phyloP scores from a whole-genome alignment of 2,797 vertebrate genomes.

The Sebastes itinus region DNA sequence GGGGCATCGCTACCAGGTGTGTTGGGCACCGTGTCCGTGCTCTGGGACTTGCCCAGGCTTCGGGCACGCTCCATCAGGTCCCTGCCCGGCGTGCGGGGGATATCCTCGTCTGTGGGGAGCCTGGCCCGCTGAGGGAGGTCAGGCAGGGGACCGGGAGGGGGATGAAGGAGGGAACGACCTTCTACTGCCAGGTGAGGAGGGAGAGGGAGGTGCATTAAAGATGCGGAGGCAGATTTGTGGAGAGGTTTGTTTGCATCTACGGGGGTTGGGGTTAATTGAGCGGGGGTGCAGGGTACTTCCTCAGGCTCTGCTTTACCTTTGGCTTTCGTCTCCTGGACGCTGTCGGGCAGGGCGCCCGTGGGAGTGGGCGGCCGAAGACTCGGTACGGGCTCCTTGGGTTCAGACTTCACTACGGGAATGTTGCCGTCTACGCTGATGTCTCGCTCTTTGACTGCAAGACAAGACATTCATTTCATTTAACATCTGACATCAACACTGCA shows the following conservation, averaged over 20 bases:
- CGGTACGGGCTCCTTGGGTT: conserved; percentile 68
- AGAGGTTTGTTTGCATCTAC: conserved; percentile 70
- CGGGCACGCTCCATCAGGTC: conserved; percentile 87
- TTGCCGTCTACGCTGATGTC: conserved; percentile 65
- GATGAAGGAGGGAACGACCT: conserved; percentile 74
- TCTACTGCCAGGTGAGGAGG: conserved; percentile 76
- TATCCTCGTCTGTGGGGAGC: conserved; percentile 88
- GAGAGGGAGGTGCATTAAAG: conserved; percentile 82
- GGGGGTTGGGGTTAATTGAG: conserved; percentile 68
- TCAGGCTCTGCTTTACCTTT: conserved; percentile 79
- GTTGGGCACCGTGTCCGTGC: conserved; percentile 89
- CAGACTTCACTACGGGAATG: conserved; percentile 68
- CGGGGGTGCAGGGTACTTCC: conserved; percentile 79
- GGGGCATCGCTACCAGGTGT: conserved; percentile 91
- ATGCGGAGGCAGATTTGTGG: conserved; percentile 72
- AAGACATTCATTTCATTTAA: background rate
- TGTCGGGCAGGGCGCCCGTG: conserved; percentile 77
- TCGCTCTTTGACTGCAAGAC: conserved; percentile 68
- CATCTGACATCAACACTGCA: background rate
- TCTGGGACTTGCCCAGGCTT: conserved; percentile 90
- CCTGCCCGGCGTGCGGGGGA: conserved; percentile 91
- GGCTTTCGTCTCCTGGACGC: conserved; percentile 72
- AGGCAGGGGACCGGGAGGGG: conserved; percentile 77
- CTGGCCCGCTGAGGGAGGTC: conserved; percentile 81
- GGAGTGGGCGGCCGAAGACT: conserved; percentile 80